Base-by-base conservation (phyloP, 2,888 invertebrate genomes). In the Cerastis rubricosa region DNA sequence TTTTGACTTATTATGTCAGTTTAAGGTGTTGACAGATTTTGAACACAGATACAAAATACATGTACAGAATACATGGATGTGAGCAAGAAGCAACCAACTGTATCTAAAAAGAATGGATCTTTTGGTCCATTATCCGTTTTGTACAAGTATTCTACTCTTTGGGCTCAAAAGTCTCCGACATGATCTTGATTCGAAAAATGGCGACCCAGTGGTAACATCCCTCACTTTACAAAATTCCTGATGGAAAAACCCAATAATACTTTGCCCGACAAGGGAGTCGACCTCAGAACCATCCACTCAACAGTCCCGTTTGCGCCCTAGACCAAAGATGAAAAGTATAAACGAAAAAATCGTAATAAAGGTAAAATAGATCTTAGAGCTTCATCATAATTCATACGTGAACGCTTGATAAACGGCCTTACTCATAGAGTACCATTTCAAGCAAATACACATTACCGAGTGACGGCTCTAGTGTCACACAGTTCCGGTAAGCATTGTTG, bases 401-500 rank as follows among this genome's bases (percentile, higher is more conserved):
- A 81, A 35, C 59, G 59, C 65, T 63, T 71, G 74, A 74, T 70
- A 67, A 85, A 75, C 51, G 40, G 57, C 61, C 40, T 17, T 59
- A 64, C 35, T 83, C 69, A 70, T 72, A 72, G 63, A 72, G 63
- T 47, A 69, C 69, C 59, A 87, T 80, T 84, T 73, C 76, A 78
- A 67, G 80, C 81, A 80, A 87, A 83, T 86, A 80, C 80, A 81
- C 80, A 84, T 88, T 81, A 88, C 73, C 29, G 57, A 71, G 71
- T 85, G 87, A 88, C 76, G 71, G 75, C 59, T 65, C 73, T 72
- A 79, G 85, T 84, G 88, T 87, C 88, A 84, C 75, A 29, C 49
- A 68, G 79, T 88, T 85, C 87, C 87, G 88, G 82, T 25, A 35
- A 47, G 74, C 83, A 88, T 87, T 87, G 87, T 87, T 71, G 64